Conservation (phyloP, 2,797 vertebrate species). For the Ptychobarbus kaznakovi region DNA sequence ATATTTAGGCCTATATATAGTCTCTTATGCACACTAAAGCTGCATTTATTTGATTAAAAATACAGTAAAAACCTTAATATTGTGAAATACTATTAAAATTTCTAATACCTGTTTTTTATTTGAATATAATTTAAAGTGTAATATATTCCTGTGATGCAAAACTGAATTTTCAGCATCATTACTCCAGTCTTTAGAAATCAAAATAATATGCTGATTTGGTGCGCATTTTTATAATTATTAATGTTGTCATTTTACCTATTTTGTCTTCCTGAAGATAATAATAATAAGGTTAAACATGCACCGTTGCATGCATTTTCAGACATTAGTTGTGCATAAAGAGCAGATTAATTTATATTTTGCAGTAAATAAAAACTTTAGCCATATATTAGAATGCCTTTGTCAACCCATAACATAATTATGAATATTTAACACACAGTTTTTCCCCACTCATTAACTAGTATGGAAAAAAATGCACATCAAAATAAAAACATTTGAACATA, state of each 20-base stretch:
- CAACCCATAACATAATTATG: background rate
- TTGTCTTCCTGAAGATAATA: background rate
- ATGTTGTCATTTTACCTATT: background rate
- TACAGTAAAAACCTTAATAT: background rate
- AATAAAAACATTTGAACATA: background rate
- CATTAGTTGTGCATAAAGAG: background rate
- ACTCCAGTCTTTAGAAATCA: background rate
- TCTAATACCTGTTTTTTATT: background rate
- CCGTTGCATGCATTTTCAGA: background rate
- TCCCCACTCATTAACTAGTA: background rate
- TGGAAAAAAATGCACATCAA: background rate
- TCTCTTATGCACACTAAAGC: background rate
- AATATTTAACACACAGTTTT: background rate
- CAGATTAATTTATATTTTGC: conserved; percentile 20
- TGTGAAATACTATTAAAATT: background rate
- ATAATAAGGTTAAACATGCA: background rate
- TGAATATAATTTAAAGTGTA: background rate
- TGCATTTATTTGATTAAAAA: background rate
- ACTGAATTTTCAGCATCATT: background rate
- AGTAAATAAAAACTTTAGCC: background rate
- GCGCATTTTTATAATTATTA: background rate
- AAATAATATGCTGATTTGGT: background rate
- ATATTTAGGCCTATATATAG: background rate
- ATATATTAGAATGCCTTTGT: background rate
- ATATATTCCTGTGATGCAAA: background rate